Base-by-base conservation (phyloP, 2,113 vertebrate genomes). In the Carlito syrichta region DNA sequence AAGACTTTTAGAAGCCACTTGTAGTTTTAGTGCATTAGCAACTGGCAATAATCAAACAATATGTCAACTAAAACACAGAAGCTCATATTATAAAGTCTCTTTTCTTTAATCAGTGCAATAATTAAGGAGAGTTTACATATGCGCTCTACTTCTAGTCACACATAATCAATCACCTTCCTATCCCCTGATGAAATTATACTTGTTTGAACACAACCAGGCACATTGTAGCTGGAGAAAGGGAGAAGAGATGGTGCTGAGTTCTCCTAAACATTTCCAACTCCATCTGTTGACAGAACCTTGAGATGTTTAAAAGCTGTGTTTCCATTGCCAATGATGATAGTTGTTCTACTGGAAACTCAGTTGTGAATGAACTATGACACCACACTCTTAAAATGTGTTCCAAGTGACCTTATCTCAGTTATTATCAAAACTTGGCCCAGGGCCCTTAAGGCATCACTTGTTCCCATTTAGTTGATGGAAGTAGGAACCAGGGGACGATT, bases 391-490 rank as follows among this genome's bases (percentile, higher is more conserved):
- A 97, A 97, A 98, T 98, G 98, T 97, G 89, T 98, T 98, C 97
- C 98, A 97, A 97, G 96, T 98, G 97, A 98, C 98, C 97, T 98
- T 98, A 95, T 97, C 98, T 98, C 96, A 97, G 87, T 97, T 98
- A 97, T 98, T 97, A 97, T 95, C 97, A 97, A 96, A 91, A 84
- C 77, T 90, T 98, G 98, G 98, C 98, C 96, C 0, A 0, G 48
- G 95, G 90, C 91, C 97, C 78, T 81, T 78, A 87, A 69, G 84
- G 88, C 62, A 86, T 97, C 97, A 95, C 96, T 98, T 98, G 86
- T 98, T 98, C 97, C 96, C 96, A 27, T 98, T 96, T 79, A 91
- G 68, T 95, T 86, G 13, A 78, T 96, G 97, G 82, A 94, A 96
- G 62, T 52, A 97, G 77, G 91, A 94, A 94, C 43, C 73, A 85